A percentile compares a stretch with the other conserved stretches of the same genome.
Conservation (phyloP, 2,888 invertebrate genomes). For the Sphecodes monilicornis region DNA sequence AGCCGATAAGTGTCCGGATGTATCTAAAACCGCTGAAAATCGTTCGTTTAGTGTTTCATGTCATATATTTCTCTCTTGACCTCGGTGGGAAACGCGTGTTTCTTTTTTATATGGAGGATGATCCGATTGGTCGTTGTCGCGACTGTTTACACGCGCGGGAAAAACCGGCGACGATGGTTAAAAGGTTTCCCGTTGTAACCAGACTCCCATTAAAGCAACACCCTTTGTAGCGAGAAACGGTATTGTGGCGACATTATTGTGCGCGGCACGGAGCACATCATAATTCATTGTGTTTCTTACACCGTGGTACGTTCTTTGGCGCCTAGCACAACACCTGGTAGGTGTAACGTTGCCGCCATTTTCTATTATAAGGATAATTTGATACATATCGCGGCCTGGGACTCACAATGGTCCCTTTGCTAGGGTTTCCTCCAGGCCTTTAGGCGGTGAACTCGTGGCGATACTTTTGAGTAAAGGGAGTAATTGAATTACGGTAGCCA, state of each 20-base stretch:
- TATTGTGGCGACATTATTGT: conserved; percentile 81
- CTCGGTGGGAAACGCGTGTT: conserved; percentile 40
- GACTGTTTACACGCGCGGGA: conserved; percentile 68
- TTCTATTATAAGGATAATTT: conserved; percentile 84
- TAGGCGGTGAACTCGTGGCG: conserved; percentile 35
- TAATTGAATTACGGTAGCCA: conserved; percentile 31
- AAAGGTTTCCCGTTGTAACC: conserved; percentile 74
- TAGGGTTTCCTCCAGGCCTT: conserved; percentile 33
- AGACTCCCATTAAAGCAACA: conserved; percentile 84
- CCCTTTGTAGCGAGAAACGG: conserved; percentile 77
- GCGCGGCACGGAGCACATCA: conserved; percentile 77
- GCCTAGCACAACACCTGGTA: conserved; percentile 82
- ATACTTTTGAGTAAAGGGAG: conserved; percentile 30
- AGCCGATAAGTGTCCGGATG: conserved; percentile 38
- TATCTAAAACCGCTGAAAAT: conserved; percentile 33
- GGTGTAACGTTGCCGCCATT: conserved; percentile 84
- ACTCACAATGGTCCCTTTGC: conserved; percentile 58
- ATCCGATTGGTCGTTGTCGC: conserved; percentile 44
- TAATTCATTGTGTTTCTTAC: conserved; percentile 79
- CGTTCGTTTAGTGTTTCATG: conserved; percentile 15
- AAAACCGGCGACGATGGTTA: conserved; percentile 60
- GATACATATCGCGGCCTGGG: conserved; percentile 81
- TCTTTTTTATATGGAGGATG: conserved; percentile 27
- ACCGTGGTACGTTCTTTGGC: conserved; percentile 68
- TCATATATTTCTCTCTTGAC: conserved; percentile 37